Conservation (phyloP, 2,888 invertebrate genomes). For the Agonopterix arenella region DNA sequence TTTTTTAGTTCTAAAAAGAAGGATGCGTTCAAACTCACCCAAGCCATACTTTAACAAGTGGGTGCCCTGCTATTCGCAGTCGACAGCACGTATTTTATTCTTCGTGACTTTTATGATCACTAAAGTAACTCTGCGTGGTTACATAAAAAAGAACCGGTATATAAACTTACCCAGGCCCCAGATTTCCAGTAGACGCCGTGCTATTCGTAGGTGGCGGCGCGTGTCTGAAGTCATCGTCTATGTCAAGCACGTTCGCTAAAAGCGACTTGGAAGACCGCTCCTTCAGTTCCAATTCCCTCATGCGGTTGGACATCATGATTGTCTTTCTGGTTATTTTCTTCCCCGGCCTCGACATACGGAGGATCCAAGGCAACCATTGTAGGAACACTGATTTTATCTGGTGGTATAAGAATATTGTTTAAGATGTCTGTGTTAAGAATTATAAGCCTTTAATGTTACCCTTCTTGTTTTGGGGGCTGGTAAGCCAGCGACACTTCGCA, state of each 20-base stretch:
- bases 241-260: slow-evolving; percentile 95
- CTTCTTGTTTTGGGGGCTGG: no score
- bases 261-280: slow-evolving; percentile 96
- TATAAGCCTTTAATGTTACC: neutral
- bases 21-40: no score
- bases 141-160: no score
- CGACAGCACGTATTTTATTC: no score
- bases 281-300: slow-evolving; percentile 95
- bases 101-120: no score
- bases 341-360: slow-evolving; percentile 97
- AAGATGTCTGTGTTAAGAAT: neutral
- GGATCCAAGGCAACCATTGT: slow-evolving; percentile 97
- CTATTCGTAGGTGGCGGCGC: slow-evolving; percentile 79
- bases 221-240: slow-evolving; percentile 95
- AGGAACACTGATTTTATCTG: slow-evolving; percentile 97
- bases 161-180: slow-evolving; percentile 77
- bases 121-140: no score
- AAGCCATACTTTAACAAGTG: no score
- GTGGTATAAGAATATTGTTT: no score
- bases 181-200: slow-evolving; percentile 78
- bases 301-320: slow-evolving; percentile 91
- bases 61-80: no score
- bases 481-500: no score
- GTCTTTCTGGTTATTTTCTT: slow-evolving; percentile 95
- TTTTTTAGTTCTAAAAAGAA: no score